Evolutionary conservation across 2,113 vertebrate genomes (phyloP).

Genomic region (Oceanites oceanicus): DNA sequence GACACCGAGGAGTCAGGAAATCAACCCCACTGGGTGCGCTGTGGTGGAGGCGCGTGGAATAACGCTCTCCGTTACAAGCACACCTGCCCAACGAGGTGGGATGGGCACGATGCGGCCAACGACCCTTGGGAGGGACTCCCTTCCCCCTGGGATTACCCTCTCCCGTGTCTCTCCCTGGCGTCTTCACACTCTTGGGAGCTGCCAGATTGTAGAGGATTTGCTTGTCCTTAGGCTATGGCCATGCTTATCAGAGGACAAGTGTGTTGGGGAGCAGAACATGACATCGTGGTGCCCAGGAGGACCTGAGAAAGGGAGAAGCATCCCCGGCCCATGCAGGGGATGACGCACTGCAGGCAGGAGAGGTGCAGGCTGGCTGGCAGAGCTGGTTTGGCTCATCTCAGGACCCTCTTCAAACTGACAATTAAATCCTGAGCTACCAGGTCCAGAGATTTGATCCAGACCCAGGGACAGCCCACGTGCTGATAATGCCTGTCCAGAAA

Average conservation of each 20-base stretch:
- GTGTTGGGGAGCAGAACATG: background rate
- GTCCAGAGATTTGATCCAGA: background rate
- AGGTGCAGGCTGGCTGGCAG: background rate
- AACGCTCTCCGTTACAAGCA: fast-evolving
- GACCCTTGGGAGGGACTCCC: background rate
- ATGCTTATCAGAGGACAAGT: background rate
- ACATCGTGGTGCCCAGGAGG: background rate
- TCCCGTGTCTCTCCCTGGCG: background rate
- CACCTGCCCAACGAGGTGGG: background rate
- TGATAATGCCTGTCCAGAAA: background rate
- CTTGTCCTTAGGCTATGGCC: background rate
- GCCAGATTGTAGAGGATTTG: background rate
- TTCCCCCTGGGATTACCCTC: background rate
- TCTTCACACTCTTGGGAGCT: background rate
- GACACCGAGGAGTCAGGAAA: background rate
- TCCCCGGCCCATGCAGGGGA: background rate
- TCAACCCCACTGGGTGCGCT: background rate
- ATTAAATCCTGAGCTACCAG: background rate
- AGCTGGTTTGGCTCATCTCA: background rate
- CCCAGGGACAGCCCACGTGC: background rate
- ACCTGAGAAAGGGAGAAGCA: background rate
- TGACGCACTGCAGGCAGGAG: fast-evolving
- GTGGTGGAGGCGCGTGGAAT: background rate
- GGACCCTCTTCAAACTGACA: background rate
- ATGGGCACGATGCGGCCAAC: background rate